phyloP scores from a whole-genome alignment of 2,113 vertebrate genomes.

The Albula glossodonta region DNA sequence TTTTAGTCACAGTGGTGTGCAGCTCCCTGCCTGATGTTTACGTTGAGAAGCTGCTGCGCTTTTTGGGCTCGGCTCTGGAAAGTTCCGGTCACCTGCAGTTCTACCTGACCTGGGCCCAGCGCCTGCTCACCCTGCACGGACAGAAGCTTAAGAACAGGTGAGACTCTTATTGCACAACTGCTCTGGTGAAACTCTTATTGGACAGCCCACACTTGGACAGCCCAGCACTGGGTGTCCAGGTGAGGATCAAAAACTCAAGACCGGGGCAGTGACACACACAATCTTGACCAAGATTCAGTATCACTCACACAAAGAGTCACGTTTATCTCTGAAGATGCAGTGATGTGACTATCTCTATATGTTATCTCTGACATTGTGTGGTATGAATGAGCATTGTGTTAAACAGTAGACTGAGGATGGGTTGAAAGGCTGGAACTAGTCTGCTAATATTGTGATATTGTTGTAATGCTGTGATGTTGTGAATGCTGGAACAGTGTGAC shows the following conservation, averaged over 20 bases:
- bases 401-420: background rate
- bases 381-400: background rate
- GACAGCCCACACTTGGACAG: no score
- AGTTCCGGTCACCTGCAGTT: constrained; percentile 87
- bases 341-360: no score
- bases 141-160: constrained; percentile 90
- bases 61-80: constrained; percentile 83
- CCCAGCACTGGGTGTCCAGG: no score
- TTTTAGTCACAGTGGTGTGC: constrained; percentile 81
- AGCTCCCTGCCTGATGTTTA: constrained; percentile 86
- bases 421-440: background rate
- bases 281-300: no score
- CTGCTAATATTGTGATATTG: background rate
- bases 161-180: background rate
- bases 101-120: constrained; percentile 87
- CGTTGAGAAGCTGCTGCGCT: constrained; percentile 86
- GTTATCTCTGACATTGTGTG: background rate
- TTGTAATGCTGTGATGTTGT: no score
- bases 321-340: no score
- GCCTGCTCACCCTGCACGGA: constrained; percentile 83
- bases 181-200: background rate
- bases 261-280: no score
- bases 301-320: no score
- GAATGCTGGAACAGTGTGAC: no score
- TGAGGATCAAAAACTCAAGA: no score